phyloP scores from a whole-genome alignment of 2,888 invertebrate genomes.

The Miltochrista miniata region DNA sequence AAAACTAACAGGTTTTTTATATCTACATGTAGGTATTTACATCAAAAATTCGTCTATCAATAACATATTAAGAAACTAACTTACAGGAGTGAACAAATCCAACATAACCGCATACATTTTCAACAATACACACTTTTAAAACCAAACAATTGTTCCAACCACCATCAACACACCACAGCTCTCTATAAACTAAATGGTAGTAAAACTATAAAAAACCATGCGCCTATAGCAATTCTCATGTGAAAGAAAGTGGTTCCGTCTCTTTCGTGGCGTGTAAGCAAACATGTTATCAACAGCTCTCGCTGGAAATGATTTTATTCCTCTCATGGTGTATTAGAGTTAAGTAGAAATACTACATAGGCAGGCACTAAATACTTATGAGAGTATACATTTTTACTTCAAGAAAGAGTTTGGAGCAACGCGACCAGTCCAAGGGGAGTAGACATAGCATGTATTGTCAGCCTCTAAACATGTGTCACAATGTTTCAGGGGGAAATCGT shows the following conservation, averaged over 20 bases:
- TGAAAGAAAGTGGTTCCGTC: constrained; percentile 13
- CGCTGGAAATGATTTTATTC: not conserved
- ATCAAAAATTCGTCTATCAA: too few species aligned
- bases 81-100: constrained; percentile 1
- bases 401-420: too few species aligned
- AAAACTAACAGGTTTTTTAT: too few species aligned
- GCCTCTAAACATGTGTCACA: too few species aligned
- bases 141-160: not conserved
- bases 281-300: constrained; percentile 7
- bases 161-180: not conserved
- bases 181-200: not conserved
- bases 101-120: not conserved
- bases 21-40: too few species aligned
- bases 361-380: too few species aligned
- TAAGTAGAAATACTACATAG: too few species aligned
- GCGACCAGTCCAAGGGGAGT: too few species aligned
- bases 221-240: not conserved
- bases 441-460: too few species aligned
- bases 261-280: not conserved
- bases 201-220: constrained; percentile 9
- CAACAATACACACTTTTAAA: too few species aligned
- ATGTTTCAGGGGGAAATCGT: too few species aligned
- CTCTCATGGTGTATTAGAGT: not conserved
- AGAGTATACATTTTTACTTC: too few species aligned
- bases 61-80: not conserved